phyloP scores from a whole-genome alignment of 2,888 invertebrate species.

The Troides oblongomaculatus region DNA sequence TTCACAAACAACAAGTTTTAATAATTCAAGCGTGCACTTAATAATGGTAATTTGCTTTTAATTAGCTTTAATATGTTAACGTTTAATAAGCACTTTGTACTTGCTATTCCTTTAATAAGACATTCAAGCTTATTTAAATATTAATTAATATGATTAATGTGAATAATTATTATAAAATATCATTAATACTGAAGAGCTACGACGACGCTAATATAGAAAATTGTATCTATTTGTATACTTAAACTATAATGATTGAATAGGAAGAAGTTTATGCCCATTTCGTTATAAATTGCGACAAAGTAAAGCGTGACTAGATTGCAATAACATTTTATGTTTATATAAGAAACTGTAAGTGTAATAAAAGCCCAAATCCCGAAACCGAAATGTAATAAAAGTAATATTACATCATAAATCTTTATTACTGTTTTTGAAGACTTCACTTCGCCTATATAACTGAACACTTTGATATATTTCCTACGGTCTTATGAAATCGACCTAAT shows the following conservation, averaged over 20 bases:
- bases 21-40: background rate
- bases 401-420: slow-evolving; percentile 74
- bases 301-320: slow-evolving; percentile 16
- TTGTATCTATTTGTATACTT: no score
- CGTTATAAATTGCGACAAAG: slow-evolving; percentile 11
- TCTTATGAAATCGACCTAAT: slow-evolving; percentile 31
- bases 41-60: background rate
- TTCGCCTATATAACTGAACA: slow-evolving; percentile 62
- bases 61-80: slow-evolving; percentile 1
- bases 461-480: slow-evolving; percentile 61
- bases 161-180: no score
- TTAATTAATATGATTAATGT: no score
- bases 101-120: no score
- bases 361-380: slow-evolving; percentile 72
- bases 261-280: background rate
- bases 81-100: background rate
- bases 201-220: no score
- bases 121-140: no score
- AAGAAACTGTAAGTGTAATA: slow-evolving; percentile 66
- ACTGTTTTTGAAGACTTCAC: slow-evolving; percentile 50
- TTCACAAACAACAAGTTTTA: background rate
- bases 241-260: no score
- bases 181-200: no score
- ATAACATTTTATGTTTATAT: slow-evolving; percentile 64
- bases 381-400: slow-evolving; percentile 75